phyloP scores from a whole-genome alignment of 2,113 vertebrate species.

The Spea bombifrons region DNA sequence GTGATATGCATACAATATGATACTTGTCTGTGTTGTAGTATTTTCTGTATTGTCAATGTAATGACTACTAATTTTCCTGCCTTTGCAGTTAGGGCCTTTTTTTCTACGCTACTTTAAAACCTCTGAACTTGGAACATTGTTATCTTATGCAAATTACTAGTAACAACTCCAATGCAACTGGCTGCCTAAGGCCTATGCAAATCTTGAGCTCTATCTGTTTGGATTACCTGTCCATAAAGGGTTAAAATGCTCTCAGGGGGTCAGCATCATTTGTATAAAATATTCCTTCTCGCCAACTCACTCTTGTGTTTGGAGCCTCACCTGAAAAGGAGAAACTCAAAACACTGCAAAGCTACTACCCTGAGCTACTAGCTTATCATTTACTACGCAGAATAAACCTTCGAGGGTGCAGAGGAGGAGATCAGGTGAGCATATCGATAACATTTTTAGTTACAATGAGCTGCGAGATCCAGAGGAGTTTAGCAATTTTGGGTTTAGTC shows the following conservation, averaged over 20 bases:
- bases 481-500: too few species aligned
- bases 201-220: conserved; percentile 55
- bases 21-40: too few species aligned
- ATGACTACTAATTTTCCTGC: background rate
- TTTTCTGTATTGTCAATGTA: too few species aligned
- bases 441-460: too few species aligned
- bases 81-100: background rate
- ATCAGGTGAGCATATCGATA: conserved; percentile 20
- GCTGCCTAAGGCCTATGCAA: conserved; percentile 80
- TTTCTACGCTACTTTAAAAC: conserved; percentile 16
- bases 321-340: conserved; percentile 40
- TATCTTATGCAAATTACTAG: conserved; percentile 77
- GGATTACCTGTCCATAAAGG: conserved; percentile 54
- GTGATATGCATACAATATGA: too few species aligned
- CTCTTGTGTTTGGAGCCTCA: conserved; percentile 14
- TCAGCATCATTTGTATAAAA: conserved; percentile 61
- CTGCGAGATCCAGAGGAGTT: too few species aligned
- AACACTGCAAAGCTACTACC: conserved; percentile 53
- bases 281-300: conserved; percentile 51
- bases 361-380: conserved; percentile 35
- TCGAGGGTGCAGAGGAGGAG: background rate
- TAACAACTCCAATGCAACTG: conserved; percentile 65
- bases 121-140: conserved; percentile 53
- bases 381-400: background rate
- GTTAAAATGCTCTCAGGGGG: conserved; percentile 58